Percentiles rank a stretch among this genome's conserved stretches.
Conservation (phyloP, 2,888 invertebrate species). For the Scaptomyza caliginosa region DNA sequence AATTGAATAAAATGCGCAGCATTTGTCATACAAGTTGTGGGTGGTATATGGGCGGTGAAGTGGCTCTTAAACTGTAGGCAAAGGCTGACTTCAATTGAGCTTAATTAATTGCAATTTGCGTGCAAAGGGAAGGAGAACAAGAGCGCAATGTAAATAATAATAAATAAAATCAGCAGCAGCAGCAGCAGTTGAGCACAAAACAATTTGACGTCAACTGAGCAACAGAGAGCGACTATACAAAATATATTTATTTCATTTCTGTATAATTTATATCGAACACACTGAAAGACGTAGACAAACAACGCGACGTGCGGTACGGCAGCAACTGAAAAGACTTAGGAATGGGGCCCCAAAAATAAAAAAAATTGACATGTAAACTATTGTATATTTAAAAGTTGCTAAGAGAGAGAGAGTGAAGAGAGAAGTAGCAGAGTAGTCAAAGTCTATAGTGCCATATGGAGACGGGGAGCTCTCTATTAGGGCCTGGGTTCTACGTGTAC, state of each 20-base stretch:
- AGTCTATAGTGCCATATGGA: constrained; percentile 48
- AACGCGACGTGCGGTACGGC: constrained; percentile 61
- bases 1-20: constrained; percentile 50
- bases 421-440: constrained; percentile 36
- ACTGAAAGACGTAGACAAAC: constrained; percentile 38
- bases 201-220: constrained; percentile 28
- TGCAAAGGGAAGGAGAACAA: neutral
- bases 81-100: constrained; percentile 58
- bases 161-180: constrained; percentile 28
- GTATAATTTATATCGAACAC: constrained; percentile 21
- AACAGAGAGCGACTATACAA: constrained; percentile 24
- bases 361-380: constrained; percentile 38
- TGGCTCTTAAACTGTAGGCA: constrained; percentile 57
- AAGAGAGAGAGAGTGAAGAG: constrained; percentile 20
- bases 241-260: constrained; percentile 4
- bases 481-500: constrained; percentile 54
- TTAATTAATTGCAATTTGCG: constrained; percentile 74
- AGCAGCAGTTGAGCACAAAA: constrained; percentile 22
- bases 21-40: constrained; percentile 36
- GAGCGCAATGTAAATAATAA: constrained; percentile 26
- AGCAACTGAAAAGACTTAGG: constrained; percentile 59
- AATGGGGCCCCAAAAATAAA: constrained; percentile 39
- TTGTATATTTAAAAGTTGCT: constrained; percentile 4
- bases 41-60: constrained; percentile 24
- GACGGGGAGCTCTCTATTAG: constrained; percentile 32